Base-by-base conservation (phyloP, 2,888 invertebrate genomes). In the Drosophila mimetica region DNA sequence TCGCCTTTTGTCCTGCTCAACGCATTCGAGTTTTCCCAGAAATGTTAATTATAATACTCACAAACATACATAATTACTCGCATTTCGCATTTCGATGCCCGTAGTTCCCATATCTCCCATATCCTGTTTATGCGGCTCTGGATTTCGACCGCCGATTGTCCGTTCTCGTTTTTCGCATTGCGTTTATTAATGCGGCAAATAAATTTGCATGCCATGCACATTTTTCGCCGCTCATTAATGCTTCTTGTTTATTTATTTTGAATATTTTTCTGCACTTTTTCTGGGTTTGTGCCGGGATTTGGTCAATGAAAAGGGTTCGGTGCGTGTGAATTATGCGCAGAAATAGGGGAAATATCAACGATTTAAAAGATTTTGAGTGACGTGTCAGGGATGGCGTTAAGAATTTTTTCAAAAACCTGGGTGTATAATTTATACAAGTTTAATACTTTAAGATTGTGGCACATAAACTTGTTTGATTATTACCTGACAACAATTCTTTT, bases 11-110 rank as follows among this genome's bases (percentile, higher is more conserved):
- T 87, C 81, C 87, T 81, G 87, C 87, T 76, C 87, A 79, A 86
- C 81, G 77, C 87, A 85, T 87, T 88, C 77, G 79, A 80, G 79
- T 89, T 89, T 89, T 90, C 90, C 86, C 89, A 90, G 90, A 90
- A 89, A 79, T 90, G 88, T 89, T 87, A 90, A 90, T 90, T 89
- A 90, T 89, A 84, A 88, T 88, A 86, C 85, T 78, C 84, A 81
- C 85, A 86, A 78, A 84, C 84, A 80, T 77, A 86, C 84, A 84
- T 75, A 86, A 76, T 78, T 86, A 80, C 80, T 80, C 50, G 60
- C 63, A 58, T 61, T 73, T 80, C 81, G 73, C 84, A 72, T 80
- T 76, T 74, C 74, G 55, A 46, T 52, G 30, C 48, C 46, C 34
- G 28, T 50, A 72, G 50, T 48, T 70, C 70, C 52, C 50, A 47